phyloP scores from a whole-genome alignment of 2,797 vertebrate genomes.

The Rhinichthys osculus region DNA sequence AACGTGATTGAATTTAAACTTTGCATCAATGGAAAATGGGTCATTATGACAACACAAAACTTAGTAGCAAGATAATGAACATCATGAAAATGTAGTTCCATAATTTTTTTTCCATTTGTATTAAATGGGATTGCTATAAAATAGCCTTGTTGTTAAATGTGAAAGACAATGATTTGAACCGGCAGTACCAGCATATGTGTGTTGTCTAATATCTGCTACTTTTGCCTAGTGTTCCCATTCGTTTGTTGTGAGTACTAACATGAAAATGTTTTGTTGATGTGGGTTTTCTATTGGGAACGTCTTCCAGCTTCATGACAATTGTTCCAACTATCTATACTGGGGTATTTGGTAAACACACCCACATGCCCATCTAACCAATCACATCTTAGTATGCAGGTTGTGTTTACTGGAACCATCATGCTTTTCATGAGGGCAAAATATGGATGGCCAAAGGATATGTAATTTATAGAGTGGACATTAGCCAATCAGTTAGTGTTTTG shows the following conservation, averaged over 20 bases:
- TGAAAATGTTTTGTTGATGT: constrained; percentile 1
- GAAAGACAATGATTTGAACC: background rate
- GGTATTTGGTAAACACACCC: constrained; percentile 39
- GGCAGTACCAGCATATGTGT: background rate
- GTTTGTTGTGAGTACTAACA: background rate
- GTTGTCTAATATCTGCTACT: constrained; percentile 1
- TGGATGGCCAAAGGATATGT: constrained; percentile 19
- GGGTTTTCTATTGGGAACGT: background rate
- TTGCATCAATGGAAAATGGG: background rate
- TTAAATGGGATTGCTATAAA: background rate
- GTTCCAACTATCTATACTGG: background rate
- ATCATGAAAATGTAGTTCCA: background rate
- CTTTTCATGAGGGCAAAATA: constrained; percentile 27
- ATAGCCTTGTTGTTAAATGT: background rate
- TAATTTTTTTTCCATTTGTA: background rate
- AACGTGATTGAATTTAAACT: background rate
- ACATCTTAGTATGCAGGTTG: background rate
- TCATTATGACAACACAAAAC: background rate
- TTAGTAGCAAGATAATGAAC: background rate
- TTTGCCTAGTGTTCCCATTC: background rate
- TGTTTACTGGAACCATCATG: constrained; percentile 22
- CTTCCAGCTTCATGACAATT: background rate
- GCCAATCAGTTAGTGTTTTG: constrained; percentile 3
- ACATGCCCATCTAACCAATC: constrained; percentile 12
- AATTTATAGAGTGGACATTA: background rate